Percentiles rank a stretch among this genome's conserved stretches.
phyloP scores from a whole-genome alignment of 2,113 vertebrate genomes.

The Chamaetylas fuelleborni region DNA sequence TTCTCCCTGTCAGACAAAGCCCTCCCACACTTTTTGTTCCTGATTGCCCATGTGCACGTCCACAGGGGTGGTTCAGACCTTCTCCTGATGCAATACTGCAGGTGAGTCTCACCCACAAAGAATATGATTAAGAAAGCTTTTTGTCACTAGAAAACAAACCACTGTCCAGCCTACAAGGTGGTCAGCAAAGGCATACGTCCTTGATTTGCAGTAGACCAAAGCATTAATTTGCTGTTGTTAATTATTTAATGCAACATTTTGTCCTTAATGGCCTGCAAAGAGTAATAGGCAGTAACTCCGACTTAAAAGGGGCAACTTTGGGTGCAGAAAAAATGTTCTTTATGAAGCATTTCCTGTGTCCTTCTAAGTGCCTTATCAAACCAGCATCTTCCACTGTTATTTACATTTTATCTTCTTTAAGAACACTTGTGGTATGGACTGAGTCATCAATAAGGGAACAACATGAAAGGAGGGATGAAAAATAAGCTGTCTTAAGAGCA shows the following conservation, averaged over 20 bases:
- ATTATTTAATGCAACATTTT: constrained; percentile 37
- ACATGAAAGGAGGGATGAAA: constrained; percentile 76
- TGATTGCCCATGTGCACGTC: accelerated
- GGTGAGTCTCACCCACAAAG: not conserved
- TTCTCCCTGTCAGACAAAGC: not conserved
- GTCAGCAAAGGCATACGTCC: not conserved
- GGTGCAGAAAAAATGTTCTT: not conserved
- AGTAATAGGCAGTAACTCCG: not conserved
- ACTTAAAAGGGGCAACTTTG: constrained; percentile 22
- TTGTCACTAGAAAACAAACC: not conserved
- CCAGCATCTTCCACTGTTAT: constrained; percentile 62
- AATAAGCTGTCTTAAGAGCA: constrained; percentile 74
- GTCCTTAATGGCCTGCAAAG: not conserved
- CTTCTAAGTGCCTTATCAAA: constrained; percentile 51
- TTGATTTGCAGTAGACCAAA: not conserved
- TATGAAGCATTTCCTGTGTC: constrained; percentile 62
- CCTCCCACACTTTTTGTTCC: not conserved
- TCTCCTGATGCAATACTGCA: not conserved
- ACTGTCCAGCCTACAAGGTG: not conserved
- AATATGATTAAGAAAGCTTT: not conserved
- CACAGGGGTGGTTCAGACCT: not conserved
- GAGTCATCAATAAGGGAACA: constrained; percentile 68
- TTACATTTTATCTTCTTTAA: constrained; percentile 72
- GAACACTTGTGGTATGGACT: constrained; percentile 62
- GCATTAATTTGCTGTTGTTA: not conserved